Percentiles rank a stretch among this genome's conserved stretches.
These are phyloP conservation scores for Prionailurus viverrinus DNA, from an alignment of 2,113 vertebrate genomes.

Conservation along the genomic window DNA sequence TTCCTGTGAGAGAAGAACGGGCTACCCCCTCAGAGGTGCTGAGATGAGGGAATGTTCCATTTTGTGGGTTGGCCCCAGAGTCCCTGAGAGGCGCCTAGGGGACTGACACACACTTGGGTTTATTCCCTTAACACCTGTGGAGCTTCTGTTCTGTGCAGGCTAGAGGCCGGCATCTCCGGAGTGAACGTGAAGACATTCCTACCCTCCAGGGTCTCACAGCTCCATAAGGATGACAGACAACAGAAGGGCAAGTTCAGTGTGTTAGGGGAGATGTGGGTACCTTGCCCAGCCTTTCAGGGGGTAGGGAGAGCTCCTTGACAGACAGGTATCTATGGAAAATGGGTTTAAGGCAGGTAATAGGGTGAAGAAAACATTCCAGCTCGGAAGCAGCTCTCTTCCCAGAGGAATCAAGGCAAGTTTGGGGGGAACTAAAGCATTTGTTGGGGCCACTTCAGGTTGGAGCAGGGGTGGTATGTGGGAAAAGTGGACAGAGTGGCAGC, in stretches of 20 bases:
- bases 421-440: not conserved
- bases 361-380: not conserved
- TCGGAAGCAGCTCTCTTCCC: not conserved
- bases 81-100: not conserved
- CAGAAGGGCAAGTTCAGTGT: not conserved
- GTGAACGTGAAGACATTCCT: not conserved
- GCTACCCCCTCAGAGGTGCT: not conserved
- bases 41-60: not conserved
- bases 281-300: not conserved
- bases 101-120: not conserved
- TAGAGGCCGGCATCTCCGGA: not conserved
- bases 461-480: fast-evolving
- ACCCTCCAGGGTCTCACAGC: not conserved
- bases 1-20: fast-evolving
- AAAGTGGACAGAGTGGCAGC: fast-evolving
- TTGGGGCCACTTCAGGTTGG: not conserved
- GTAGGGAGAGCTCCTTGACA: not conserved
- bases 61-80: not conserved
- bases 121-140: not conserved
- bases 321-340: not conserved
- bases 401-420: not conserved
- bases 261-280: not conserved
- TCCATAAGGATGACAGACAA: not conserved
- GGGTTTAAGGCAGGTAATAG: not conserved
- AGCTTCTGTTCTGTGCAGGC: not conserved